A percentile compares a stretch with the other conserved stretches of the same genome.
These are phyloP conservation scores for Heliornis fulica DNA, from an alignment of 2,113 vertebrate species.

Conservation along the genomic window DNA sequence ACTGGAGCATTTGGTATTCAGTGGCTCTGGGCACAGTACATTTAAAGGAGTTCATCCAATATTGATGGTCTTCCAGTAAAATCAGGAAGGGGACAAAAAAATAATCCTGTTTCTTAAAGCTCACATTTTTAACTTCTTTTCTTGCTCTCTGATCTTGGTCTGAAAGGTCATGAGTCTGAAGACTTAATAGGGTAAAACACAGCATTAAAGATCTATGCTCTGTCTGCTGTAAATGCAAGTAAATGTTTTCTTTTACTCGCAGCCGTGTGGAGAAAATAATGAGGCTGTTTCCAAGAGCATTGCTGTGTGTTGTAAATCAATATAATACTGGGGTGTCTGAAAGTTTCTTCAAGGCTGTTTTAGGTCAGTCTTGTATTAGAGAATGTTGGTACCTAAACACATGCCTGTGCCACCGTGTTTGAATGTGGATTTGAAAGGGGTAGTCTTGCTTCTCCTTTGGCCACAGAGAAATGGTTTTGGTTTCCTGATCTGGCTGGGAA, in stretches of 20 bases:
- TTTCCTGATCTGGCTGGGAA: not conserved
- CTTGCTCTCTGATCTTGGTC: not conserved
- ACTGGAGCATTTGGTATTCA: conserved; percentile 45
- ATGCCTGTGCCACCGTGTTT: not conserved
- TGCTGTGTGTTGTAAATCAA: not conserved
- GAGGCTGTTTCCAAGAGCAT: not conserved
- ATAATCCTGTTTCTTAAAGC: not conserved
- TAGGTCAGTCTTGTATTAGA: not conserved
- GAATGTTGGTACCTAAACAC: accelerated
- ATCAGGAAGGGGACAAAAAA: not conserved
- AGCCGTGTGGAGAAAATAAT: not conserved
- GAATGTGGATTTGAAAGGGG: not conserved
- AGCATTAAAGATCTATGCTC: not conserved
- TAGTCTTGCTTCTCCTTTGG: not conserved
- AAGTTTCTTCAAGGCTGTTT: not conserved
- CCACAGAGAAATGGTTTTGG: not conserved
- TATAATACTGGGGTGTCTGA: not conserved
- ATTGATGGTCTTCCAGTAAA: conserved; percentile 60
- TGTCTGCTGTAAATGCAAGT: not conserved
- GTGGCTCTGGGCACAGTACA: conserved; percentile 48
- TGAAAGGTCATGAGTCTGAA: not conserved
- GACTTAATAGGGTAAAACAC: not conserved
- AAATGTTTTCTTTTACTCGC: not conserved
- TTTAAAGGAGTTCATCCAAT: conserved; percentile 63
- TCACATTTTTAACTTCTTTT: not conserved